Evolutionary conservation across 2,797 vertebrate genomes (phyloP).

Genomic region (Anguilla megastoma): DNA sequence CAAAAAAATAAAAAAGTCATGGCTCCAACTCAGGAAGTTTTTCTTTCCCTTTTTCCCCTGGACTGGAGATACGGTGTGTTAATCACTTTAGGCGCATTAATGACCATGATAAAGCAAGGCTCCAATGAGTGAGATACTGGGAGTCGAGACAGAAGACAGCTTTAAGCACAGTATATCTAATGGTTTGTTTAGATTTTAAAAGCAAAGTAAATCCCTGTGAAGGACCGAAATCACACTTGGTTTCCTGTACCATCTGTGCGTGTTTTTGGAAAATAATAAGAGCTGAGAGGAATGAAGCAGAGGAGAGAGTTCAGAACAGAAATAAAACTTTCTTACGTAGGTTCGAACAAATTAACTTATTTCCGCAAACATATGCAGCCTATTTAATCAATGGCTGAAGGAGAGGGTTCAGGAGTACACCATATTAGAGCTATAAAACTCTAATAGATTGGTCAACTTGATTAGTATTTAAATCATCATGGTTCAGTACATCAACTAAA

Average conservation of each 20-base stretch:
- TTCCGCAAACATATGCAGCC: neutral
- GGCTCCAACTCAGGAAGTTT: neutral
- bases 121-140: neutral
- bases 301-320: neutral
- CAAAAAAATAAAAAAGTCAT: neutral
- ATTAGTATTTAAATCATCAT: neutral
- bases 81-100: neutral
- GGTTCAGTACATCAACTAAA: neutral
- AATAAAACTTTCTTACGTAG: neutral
- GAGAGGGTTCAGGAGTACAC: neutral
- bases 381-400: slow-evolving; percentile 18
- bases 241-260: neutral
- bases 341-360: neutral
- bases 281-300: neutral
- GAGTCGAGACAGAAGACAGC: neutral
- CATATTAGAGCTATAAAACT: neutral
- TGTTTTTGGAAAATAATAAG: neutral
- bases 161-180: slow-evolving; percentile 6
- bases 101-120: neutral
- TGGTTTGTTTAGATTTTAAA: slow-evolving; percentile 11
- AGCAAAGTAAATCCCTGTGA: neutral
- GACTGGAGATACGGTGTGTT: neutral
- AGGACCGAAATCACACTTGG: neutral
- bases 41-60: neutral
- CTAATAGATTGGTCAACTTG: neutral